phyloP scores from a whole-genome alignment of 2,888 invertebrate species.

The Ochropleura leucogaster region DNA sequence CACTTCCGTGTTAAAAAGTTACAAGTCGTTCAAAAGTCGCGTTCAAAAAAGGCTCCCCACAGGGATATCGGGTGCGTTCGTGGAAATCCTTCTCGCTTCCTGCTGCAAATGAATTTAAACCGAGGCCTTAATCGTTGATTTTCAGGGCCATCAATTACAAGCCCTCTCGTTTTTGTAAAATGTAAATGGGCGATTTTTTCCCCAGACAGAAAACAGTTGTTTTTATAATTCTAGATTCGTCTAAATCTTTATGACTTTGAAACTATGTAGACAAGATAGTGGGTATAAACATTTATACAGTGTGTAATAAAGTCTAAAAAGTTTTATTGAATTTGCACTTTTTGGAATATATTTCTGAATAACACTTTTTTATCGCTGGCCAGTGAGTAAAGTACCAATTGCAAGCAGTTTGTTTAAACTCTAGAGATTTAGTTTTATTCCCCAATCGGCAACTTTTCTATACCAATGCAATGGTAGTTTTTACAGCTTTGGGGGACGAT shows the following conservation, averaged over 20 bases:
- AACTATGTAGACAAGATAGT: conserved; percentile 43
- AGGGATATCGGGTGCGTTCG: conserved; percentile 55
- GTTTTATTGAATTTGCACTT: conserved; percentile 31
- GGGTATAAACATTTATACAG: conserved; percentile 33
- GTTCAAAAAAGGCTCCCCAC: conserved; percentile 38
- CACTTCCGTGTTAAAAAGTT: conserved; percentile 27
- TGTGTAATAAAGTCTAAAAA: conserved; percentile 35
- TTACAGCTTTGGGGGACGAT: conserved; percentile 19
- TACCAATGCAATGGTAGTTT: conserved; percentile 25
- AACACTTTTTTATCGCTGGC: conserved; percentile 4
- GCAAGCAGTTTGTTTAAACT: conserved; percentile 38
- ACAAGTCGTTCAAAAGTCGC: conserved; percentile 38
- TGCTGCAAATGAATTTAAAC: conserved; percentile 69
- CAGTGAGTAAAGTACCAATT: conserved; percentile 13
- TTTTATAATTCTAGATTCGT: conserved; percentile 34
- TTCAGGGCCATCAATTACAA: conserved; percentile 71
- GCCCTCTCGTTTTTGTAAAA: conserved; percentile 69
- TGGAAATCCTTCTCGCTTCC: conserved; percentile 59
- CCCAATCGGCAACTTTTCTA: conserved; percentile 25
- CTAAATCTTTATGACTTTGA: conserved; percentile 30
- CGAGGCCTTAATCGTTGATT: conserved; percentile 65
- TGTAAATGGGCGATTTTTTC: conserved; percentile 65
- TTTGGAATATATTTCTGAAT: conserved; percentile 25
- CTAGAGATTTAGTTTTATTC: conserved; percentile 37
- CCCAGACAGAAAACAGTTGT: conserved; percentile 17